phyloP scores from a whole-genome alignment of 2,888 invertebrate species.

The Argyra leucocephala region DNA sequence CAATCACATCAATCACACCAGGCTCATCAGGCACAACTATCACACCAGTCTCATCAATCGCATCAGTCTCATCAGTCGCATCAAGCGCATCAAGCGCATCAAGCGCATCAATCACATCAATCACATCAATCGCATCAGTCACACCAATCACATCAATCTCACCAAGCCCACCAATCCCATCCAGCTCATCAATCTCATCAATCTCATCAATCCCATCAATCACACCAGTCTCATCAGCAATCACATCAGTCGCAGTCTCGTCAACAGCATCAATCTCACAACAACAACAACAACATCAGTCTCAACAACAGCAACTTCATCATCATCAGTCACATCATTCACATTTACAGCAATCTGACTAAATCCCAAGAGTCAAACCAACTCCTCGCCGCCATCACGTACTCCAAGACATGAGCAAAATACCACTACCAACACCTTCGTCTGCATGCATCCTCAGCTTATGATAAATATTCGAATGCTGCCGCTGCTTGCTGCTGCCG shows the following conservation, averaged over 20 bases:
- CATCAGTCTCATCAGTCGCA: conserved; percentile 27
- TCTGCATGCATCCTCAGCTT: conserved; percentile 33
- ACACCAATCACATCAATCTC: conserved; percentile 27
- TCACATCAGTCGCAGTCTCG: conserved; percentile 29
- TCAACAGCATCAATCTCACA: conserved; percentile 28
- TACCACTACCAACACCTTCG: conserved; percentile 31
- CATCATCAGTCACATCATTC: conserved; percentile 40
- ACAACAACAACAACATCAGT: conserved; percentile 27
- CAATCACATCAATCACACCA: conserved; percentile 28
- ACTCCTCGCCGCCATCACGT: conserved; percentile 34
- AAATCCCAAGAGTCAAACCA: conserved; percentile 28
- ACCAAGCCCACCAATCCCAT: conserved; percentile 20
- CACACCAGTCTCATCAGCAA: conserved; percentile 29
- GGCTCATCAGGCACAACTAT: conserved; percentile 31
- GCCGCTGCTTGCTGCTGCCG: conserved; percentile 47
- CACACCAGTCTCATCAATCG: conserved; percentile 18
- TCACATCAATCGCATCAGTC: conserved; percentile 31
- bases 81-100: conserved; percentile 30
- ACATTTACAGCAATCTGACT: conserved; percentile 30
- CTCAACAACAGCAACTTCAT: conserved; percentile 29
- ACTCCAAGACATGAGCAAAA: conserved; percentile 26
- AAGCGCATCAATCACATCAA: conserved; percentile 24
- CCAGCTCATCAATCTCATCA: conserved; percentile 31
- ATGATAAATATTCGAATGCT: conserved; percentile 43
- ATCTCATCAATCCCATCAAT: conserved; percentile 30